Evolutionary conservation across 2,113 vertebrate genomes (phyloP).

Genomic region (Sula dactylatra): DNA sequence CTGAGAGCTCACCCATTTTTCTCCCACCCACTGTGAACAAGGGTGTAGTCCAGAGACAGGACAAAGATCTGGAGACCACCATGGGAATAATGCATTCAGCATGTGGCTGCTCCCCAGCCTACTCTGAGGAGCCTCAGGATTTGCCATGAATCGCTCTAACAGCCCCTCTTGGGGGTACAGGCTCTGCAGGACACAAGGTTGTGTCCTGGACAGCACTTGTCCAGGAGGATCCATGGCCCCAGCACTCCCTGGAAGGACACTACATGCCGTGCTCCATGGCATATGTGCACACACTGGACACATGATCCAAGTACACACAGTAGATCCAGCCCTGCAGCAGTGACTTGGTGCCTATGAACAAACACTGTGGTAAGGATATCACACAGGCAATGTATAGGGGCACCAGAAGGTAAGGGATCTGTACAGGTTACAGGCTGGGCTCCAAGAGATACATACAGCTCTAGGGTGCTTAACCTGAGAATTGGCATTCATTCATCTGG

Average conservation of each 20-base stretch:
- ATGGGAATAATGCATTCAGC: accelerated
- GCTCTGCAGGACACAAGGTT: not conserved
- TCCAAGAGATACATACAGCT: not conserved
- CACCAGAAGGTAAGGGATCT: not conserved
- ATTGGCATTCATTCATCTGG: not conserved
- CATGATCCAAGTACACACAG: not conserved
- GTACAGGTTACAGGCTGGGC: not conserved
- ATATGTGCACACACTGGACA: not conserved
- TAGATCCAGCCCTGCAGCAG: not conserved
- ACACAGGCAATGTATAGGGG: accelerated
- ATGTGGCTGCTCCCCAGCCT: not conserved
- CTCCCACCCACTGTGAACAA: not conserved
- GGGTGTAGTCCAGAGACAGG: not conserved
- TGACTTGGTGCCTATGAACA: not conserved
- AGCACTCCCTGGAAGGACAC: not conserved
- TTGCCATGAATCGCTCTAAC: not conserved
- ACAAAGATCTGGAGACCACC: not conserved
- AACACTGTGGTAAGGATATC: not conserved
- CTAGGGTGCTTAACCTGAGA: not conserved
- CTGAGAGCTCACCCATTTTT: not conserved
- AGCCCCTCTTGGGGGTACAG: not conserved
- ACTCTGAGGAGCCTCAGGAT: not conserved
- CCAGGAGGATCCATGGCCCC: not conserved
- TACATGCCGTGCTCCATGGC: not conserved
- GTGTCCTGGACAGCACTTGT: not conserved